Percentiles rank a stretch among this genome's conserved stretches.
These are phyloP conservation scores for Parnassius orleans DNA, from an alignment of 2,888 invertebrate genomes.

Conservation along the genomic window DNA sequence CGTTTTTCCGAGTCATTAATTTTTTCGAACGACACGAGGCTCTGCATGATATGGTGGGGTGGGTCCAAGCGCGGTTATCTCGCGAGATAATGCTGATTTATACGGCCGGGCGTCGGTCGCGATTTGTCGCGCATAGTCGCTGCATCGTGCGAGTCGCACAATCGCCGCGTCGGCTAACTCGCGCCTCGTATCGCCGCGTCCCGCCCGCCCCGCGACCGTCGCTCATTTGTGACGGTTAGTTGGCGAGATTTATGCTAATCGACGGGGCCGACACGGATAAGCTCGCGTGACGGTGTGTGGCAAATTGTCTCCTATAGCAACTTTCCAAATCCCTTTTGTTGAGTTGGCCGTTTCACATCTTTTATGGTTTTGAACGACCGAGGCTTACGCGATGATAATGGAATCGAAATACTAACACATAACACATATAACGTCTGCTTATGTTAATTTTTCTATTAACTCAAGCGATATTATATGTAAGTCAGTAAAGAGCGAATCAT, in stretches of 20 bases:
- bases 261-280: slow-evolving; percentile 72
- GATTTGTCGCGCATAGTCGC: slow-evolving; percentile 74
- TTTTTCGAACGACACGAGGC: slow-evolving; percentile 79
- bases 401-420: slow-evolving; percentile 10
- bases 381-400: slow-evolving; percentile 23
- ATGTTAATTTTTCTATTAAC: no score
- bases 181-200: slow-evolving; percentile 47
- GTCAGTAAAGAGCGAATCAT: no score
- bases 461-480: no score
- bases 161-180: slow-evolving; percentile 53
- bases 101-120: slow-evolving; percentile 72
- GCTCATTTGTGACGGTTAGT: slow-evolving; percentile 77
- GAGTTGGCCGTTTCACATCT: slow-evolving; percentile 53
- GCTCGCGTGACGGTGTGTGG: slow-evolving; percentile 75
- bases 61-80: slow-evolving; percentile 70
- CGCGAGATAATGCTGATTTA: slow-evolving; percentile 82
- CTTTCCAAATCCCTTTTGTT: slow-evolving; percentile 64
- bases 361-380: slow-evolving; percentile 49
- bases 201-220: slow-evolving; percentile 41
- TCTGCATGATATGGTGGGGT: slow-evolving; percentile 68
- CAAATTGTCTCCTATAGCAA: slow-evolving; percentile 74
- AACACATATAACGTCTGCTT: neutral
- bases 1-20: slow-evolving; percentile 82
- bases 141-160: slow-evolving; percentile 40
- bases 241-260: slow-evolving; percentile 80